Evolutionary conservation across 2,113 vertebrate genomes (phyloP).

Genomic region (Triplophysa rosa): DNA sequence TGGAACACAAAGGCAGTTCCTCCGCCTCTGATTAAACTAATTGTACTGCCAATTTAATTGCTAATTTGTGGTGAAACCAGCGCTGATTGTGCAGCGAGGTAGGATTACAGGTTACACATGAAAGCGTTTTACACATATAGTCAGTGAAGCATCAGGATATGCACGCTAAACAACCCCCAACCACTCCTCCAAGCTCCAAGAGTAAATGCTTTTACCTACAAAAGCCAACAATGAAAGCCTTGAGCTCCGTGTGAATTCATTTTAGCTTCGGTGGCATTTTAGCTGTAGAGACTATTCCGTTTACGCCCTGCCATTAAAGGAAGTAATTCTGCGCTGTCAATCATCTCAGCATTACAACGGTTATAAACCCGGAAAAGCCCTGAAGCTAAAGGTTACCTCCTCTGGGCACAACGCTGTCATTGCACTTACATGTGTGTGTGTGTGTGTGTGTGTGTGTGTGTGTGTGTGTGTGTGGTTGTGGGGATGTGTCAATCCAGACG

Average conservation of each 20-base stretch:
- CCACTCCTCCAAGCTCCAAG: not conserved
- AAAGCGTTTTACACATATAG: slow-evolving; percentile 15
- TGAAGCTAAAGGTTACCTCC: slow-evolving; percentile 46
- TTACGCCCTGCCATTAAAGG: slow-evolving; percentile 28
- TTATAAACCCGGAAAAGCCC: slow-evolving; percentile 12
- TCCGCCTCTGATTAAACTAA: not conserved
- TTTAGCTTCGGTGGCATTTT: slow-evolving; percentile 16
- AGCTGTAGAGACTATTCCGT: slow-evolving; percentile 11
- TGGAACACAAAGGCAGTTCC: slow-evolving; percentile 9
- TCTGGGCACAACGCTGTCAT: slow-evolving; percentile 50
- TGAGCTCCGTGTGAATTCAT: slow-evolving; percentile 17
- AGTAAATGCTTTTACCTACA: slow-evolving; percentile 6
- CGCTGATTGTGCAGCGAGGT: slow-evolving; percentile 3
- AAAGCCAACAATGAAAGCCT: slow-evolving; percentile 2
- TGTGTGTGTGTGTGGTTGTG: slow-evolving; percentile 9
- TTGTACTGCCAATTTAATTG: slow-evolving; percentile 14
- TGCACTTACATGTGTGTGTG: slow-evolving; percentile 28
- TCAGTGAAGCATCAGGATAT: not conserved
- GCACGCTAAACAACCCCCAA: no score
- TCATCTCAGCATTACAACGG: not conserved
- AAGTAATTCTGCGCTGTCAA: slow-evolving; percentile 29
- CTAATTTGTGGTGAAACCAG: slow-evolving; percentile 14
- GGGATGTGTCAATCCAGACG: slow-evolving; percentile 29
- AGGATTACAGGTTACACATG: slow-evolving; percentile 18
- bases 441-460: slow-evolving; percentile 22